phyloP scores from a whole-genome alignment of 2,113 vertebrate species.

The Notechis scutatus region DNA sequence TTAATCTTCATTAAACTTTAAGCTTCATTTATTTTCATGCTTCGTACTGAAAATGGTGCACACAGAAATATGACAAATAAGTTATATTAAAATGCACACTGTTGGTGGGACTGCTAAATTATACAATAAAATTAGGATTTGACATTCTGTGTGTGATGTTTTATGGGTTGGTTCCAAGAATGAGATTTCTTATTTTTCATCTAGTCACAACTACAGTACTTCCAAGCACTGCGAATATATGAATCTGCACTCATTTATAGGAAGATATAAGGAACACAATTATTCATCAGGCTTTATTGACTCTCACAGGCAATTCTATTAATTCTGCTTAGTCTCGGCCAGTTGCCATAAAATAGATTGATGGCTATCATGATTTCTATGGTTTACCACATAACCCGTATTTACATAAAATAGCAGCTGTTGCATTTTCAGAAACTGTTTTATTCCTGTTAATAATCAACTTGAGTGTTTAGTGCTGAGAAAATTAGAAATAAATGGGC shows the following conservation, averaged over 20 bases:
- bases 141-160: not conserved
- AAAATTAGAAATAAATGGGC: not conserved
- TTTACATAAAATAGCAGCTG: not conserved
- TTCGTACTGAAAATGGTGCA: not conserved
- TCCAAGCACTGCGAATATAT: not conserved
- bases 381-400: not conserved
- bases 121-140: conserved; percentile 16
- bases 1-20: not conserved
- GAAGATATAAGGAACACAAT: not conserved
- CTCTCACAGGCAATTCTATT: not conserved
- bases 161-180: not conserved
- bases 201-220: not conserved
- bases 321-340: not conserved
- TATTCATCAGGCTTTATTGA: not conserved
- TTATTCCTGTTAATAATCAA: not conserved
- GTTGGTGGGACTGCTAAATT: not conserved
- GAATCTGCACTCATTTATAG: not conserved
- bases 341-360: not conserved
- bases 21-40: not conserved
- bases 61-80: not conserved
- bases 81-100: not conserved
- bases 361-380: not conserved
- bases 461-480: not conserved
- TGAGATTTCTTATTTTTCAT: not conserved
- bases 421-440: not conserved